Base-by-base conservation (phyloP, 1,140 invertebrate species). In the Cydia fagiglandana region DNA sequence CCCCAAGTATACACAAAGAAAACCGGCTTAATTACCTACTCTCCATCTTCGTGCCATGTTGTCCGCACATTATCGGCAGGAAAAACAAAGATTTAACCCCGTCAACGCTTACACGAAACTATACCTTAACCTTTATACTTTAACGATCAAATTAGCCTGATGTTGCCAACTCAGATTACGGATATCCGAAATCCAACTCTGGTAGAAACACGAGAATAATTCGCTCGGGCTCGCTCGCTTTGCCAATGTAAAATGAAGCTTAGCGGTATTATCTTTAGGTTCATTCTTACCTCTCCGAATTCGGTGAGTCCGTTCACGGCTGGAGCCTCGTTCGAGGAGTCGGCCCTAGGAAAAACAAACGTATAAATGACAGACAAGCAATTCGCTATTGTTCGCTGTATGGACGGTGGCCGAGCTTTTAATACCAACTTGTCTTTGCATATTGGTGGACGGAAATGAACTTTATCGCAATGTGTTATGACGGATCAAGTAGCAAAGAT, bases 251-350 rank as follows among this genome's bases (percentile, higher is more conserved):
- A 50, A 47, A 9, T 45, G 12, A 41, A 12, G 30, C 70, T 50
- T 61, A 68, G 73, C 12, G 12, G 34, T 30, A 12, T 66, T 1
- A 28, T 38, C 66, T 73, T 73, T 68, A 75, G 53, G 76, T 76
- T 75, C 15, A 78, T 68, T 73, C 88, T 92, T 91, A 97, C 96
- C 95, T 95, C 96, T 91, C 96, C 96, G 79, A 97, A 97, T 87
- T 95, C 94, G 30, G 96, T 96, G 76, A 97, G 94, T 79, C 96
- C 96, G 75, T 95, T 95, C 80, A 95, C 94, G 82, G 94, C 95
- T 79, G 95, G 95, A 84, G 95, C 93, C 92, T 96, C 95, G 83
- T 95, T 95, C 56, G 95, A 96, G 85, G 96, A 96, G 93, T 96
- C 96, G 91, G 96, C 95, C 96, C 96, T 96, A 80, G 64, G 79